Evolutionary conservation across 2,113 vertebrate genomes (phyloP), one percentile per base, ranked within the genome.

Genomic region (Dermatemys mawii): DNA sequence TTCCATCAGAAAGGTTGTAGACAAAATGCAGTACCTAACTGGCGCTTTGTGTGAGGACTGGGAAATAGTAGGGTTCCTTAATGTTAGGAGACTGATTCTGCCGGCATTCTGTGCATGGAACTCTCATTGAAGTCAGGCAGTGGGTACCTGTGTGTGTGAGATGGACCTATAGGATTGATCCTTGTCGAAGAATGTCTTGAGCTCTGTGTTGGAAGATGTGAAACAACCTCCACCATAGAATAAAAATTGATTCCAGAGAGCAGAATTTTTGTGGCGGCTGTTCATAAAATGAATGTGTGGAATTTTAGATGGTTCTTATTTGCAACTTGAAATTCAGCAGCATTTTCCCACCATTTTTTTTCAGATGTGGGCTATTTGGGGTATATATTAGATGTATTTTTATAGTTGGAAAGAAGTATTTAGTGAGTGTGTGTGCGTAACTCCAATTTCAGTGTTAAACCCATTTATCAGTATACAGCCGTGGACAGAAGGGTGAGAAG

Each of bases 401-500:
- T 73, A 1, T n/a, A 83, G 35, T 22, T 10, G 21, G 67, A 73
- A 44, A 44, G 94, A 92, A 93, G 75, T 96, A 93, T 84, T 88
- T 92, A 94, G 81, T 95, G 88, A 88, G 87, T 82, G 73, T 41
- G n/a, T n/a, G 17, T 38, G n/a, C 44, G 70, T 44, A 75, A 75
- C 19, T 75, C 38, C 26, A 22, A 75, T 44, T 22, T 26, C 21
- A 41, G 38, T 80, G 81, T 89, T 84, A 54, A 60, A 89, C 70
- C 91, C 81, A 1, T 84, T 75, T 80, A 54, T 78, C 89, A 60
- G 54, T 67, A 5, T 73, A 67, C 27, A 63, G 89, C 2, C 0
- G 3, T 90, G 95, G 91, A 90, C 94, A 83, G 63, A 95, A 89
- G 93, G 91, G 84, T 3, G 5, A 29, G 38, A n/a, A 87, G 80